These are phyloP conservation scores for Bryconaethiops microstoma DNA, from an alignment of 2,797 vertebrate species.

Conservation along the genomic window DNA sequence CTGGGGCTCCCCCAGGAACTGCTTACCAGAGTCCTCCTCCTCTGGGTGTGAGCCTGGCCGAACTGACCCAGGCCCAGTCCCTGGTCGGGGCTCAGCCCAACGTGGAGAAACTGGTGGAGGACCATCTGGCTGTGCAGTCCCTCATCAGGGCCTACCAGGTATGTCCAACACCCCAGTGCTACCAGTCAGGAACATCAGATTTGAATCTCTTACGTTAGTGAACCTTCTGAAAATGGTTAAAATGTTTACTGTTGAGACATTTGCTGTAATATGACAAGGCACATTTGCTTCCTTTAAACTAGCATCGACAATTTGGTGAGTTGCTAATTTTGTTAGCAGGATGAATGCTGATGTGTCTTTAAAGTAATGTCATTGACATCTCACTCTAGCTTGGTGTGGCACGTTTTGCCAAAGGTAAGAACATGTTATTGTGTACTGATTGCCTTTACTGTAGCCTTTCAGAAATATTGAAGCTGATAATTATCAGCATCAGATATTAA, in stretches of 20 bases:
- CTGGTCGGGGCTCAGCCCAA: conserved; percentile 88
- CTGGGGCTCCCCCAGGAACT: conserved; percentile 89
- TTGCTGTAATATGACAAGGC: background rate
- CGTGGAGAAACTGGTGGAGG: conserved; percentile 96
- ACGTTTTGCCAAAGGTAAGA: conserved; percentile 5
- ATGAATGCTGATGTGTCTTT: background rate
- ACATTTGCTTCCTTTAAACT: background rate
- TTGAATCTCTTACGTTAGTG: background rate
- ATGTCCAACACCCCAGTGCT: conserved; percentile 36
- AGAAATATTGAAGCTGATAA: background rate
- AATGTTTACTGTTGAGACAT: background rate
- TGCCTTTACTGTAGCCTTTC: background rate
- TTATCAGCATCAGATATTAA: background rate
- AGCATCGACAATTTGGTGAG: background rate
- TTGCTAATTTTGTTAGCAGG: background rate
- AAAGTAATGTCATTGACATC: background rate
- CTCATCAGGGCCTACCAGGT: conserved; percentile 99
- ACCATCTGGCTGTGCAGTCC: conserved; percentile 96
- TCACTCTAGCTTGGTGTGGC: background rate
- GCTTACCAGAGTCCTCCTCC: conserved; percentile 95
- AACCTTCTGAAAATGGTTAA: background rate
- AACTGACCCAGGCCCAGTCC: conserved; percentile 81
- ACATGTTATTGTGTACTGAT: background rate
- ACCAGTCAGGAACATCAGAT: background rate
- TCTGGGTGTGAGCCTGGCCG: conserved; percentile 78